Percentiles rank a stretch among this genome's conserved stretches.
These are phyloP conservation scores for Sussaba pulchella DNA, from an alignment of 2,888 invertebrate species.

Conservation along the genomic window DNA sequence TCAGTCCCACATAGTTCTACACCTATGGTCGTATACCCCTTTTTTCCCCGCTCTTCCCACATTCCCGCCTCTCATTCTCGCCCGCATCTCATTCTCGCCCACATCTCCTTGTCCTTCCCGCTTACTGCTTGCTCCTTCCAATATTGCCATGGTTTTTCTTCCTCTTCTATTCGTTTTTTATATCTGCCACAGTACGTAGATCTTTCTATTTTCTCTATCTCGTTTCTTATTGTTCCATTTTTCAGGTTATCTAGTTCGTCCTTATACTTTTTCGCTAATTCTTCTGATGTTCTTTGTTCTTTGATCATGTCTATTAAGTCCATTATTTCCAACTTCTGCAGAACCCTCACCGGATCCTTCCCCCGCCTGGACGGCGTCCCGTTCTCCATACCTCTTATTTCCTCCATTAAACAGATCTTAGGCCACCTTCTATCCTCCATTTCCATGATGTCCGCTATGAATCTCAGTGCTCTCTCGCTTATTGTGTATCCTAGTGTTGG, in stretches of 20 bases:
- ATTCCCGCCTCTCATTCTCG: conserved; percentile 34
- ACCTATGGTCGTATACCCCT: conserved; percentile 8
- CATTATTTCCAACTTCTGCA: too few relatives aligned
- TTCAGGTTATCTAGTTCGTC: conserved; percentile 18
- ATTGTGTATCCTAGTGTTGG: conserved; percentile 17
- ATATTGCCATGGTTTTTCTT: conserved; percentile 1
- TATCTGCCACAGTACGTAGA: too few relatives aligned
- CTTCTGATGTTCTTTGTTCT: too few relatives aligned
- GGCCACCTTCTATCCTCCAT: too few relatives aligned
- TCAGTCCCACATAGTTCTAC: too few relatives aligned
- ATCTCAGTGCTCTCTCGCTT: conserved; percentile 32
- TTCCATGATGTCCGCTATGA: background rate
- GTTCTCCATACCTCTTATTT: background rate
- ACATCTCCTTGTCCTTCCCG: conserved; percentile 23
- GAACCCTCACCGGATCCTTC: background rate
- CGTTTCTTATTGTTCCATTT: background rate
- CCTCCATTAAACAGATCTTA: conserved; percentile 21
- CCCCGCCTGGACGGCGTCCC: conserved; percentile 12
- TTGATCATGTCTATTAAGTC: too few relatives aligned
- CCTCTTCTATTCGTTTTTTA: background rate
- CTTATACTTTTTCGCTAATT: background rate
- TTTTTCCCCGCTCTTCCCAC: conserved; percentile 38
- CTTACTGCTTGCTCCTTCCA: conserved; percentile 10
- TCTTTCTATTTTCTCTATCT: too few relatives aligned
- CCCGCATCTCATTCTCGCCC: too few relatives aligned